These are phyloP conservation scores for Nebria salina DNA, from an alignment of 2,888 invertebrate genomes.

Conservation along the genomic window DNA sequence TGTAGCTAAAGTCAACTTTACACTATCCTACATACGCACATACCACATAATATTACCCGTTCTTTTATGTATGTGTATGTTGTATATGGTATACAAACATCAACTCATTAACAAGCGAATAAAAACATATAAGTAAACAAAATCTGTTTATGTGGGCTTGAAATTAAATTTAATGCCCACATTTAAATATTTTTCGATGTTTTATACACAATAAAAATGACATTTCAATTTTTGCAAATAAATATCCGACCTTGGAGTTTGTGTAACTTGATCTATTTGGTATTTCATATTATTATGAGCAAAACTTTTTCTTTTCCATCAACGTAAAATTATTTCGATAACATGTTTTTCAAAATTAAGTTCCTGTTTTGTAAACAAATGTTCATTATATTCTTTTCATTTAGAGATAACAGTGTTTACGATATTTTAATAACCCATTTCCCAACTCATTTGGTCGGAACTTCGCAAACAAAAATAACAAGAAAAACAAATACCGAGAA, in stretches of 20 bases:
- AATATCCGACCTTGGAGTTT: too few relatives aligned
- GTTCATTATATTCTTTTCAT: background rate
- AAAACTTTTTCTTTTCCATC: too few relatives aligned
- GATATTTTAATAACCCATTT: background rate
- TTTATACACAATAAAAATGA: background rate
- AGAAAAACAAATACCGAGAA: conserved; percentile 8
- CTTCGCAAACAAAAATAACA: background rate
- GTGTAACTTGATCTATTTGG: too few relatives aligned
- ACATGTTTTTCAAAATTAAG: too few relatives aligned
- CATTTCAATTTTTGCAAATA: too few relatives aligned
- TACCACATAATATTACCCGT: background rate
- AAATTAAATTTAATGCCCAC: background rate
- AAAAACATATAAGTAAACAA: background rate
- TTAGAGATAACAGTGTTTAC: background rate
- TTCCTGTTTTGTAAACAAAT: background rate
- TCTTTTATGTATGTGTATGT: background rate
- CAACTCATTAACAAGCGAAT: conserved; percentile 1
- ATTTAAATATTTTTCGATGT: background rate
- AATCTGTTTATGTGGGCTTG: background rate
- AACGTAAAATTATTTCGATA: too few relatives aligned
- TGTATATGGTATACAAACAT: conserved; percentile 6
- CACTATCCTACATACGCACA: conserved; percentile 4
- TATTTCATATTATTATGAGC: too few relatives aligned
- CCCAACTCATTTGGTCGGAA: background rate
- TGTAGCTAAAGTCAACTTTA: conserved; percentile 24